Conservation (phyloP, 2,113 vertebrate species). For the Cariama cristata region DNA sequence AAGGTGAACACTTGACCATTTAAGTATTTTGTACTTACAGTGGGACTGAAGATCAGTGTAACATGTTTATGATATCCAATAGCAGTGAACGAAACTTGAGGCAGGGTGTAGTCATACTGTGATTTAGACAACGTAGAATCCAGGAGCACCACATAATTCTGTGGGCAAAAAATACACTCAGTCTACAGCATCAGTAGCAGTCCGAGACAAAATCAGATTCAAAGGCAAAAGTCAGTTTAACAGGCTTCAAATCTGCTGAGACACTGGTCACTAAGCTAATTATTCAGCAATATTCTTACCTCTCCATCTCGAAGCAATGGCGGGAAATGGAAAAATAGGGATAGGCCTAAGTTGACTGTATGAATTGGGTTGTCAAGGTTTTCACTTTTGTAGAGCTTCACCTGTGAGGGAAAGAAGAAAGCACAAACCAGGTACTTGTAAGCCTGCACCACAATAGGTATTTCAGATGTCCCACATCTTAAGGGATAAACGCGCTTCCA, state of each 20-base stretch:
- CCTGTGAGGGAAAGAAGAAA: conserved; percentile 73
- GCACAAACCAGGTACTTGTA: background rate
- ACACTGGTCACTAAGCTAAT: background rate
- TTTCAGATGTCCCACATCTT: background rate
- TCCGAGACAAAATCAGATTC: background rate
- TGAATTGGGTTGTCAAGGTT: conserved; percentile 96
- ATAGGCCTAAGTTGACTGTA: conserved; percentile 92
- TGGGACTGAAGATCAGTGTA: conserved; percentile 91
- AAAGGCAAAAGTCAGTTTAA: background rate
- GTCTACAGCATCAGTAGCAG: background rate
- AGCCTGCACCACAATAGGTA: fast-evolving
- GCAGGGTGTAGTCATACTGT: conserved; percentile 92
- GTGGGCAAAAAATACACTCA: background rate
- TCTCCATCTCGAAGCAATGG: conserved; percentile 93
- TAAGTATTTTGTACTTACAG: conserved; percentile 76
- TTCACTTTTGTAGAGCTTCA: conserved; percentile 95
- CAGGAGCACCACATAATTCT: conserved; percentile 92
- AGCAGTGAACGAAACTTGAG: conserved; percentile 92
- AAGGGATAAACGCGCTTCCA: background rate
- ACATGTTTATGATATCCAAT: conserved; percentile 93
- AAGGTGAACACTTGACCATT: background rate
- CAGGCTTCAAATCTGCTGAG: background rate
- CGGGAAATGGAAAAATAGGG: conserved; percentile 96
- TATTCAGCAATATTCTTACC: conserved; percentile 71
- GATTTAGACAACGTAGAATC: conserved; percentile 90